Evolutionary conservation across 2,888 invertebrate species (phyloP), one percentile per base, ranked within the genome.

Genomic region (Melipona bicolor): DNA sequence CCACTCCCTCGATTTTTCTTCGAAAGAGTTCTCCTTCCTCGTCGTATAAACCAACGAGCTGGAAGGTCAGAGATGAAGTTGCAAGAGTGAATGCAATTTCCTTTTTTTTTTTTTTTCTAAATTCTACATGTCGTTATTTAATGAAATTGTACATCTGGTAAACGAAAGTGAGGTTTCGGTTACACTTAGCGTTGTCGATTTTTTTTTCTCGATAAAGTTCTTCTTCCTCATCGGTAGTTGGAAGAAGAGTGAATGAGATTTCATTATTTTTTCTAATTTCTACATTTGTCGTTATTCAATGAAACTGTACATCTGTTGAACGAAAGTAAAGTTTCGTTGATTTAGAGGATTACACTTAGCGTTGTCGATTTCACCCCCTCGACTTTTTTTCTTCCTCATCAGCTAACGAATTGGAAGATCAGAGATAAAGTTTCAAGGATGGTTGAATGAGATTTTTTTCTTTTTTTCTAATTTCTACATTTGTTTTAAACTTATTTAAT

Each of bases 121-220:
- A 4, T 52, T 52, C 19, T 52, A 19, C 6, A 5, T 13, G 4
- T 52, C 5, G 17, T 17, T 52, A 19, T 52, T 52, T 6, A 52
- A 19, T 52, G 5, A 52, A 52, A 11, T 43, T 9, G 9, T 1
- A 9, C 36, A 0, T 9, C 1, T 43, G 36, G 4, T 9, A 43
- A 43, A 43, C 36, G 43, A 11, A 43, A 43, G 43, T 43, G 43
- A 43, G 1, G 0, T 9, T 9, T 9, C 0, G 36, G 79, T 79
- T 79, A 68, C 64, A 65, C 70, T 81, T 81, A 79, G 50, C 69
- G 36, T 27, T 27, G 56, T 2, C 24, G 36, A 49, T 69, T 59
- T 78, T 54, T 79, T 65, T n/a, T 32, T 32, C 3, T 32, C 32
- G 36, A 36, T 73, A 73, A 13, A 27, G 64, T 59, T 49, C 24